Base-by-base conservation (phyloP, 1,140 invertebrate species). In the Reticulitermes speratus region DNA sequence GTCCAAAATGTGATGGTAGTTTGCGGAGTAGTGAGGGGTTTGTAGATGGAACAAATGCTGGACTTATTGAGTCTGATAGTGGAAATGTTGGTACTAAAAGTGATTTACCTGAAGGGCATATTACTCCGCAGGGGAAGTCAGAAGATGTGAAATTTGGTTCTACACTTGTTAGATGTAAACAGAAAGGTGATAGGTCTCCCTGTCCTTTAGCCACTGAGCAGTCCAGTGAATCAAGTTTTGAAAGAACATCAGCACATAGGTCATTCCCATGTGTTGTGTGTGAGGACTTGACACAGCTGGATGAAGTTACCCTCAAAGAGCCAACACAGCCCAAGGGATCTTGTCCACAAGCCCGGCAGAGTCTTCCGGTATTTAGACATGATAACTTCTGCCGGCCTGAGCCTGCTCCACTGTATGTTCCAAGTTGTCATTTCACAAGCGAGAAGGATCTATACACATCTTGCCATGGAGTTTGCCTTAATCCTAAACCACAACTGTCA, bases 271-370 rank as follows among this genome's bases (percentile, higher is more conserved):
- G 92, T 86, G 92, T 92, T 89, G 94, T 93, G 11, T 95, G 94
- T 89, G 94, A 95, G 91, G 93, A 95, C 91, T 89, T 95, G 87
- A 91, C 93, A 16, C 93, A 93, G 88, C 91, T 95, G 87, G 92
- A 94, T 88, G 93, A 92, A 88, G 91, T 92, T 90, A 92, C 69
- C 11, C 21, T 48, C 23, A 45, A 81, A 75, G 45, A 65, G 12
- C 45, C 38, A 25, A 25, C 45, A 85, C 45, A 75, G 16, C 23
- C 38, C 25, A 85, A 75, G 14, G 65, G 65, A 75, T 30, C 65
- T 30, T 16, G 16, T 30, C 65, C n/a, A 65, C 65, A 45, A 48
- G 25, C 25, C 32, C 81, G 84, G 23, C 86, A 84, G 14, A 85
- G 83, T 84, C 83, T 86, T 52, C 86, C 86, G 16, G 59, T 44